Percentiles rank a stretch among this genome's conserved stretches.
These are phyloP conservation scores for Apodemia hepburni DNA, from an alignment of 2,888 invertebrate genomes.

Conservation along the genomic window DNA sequence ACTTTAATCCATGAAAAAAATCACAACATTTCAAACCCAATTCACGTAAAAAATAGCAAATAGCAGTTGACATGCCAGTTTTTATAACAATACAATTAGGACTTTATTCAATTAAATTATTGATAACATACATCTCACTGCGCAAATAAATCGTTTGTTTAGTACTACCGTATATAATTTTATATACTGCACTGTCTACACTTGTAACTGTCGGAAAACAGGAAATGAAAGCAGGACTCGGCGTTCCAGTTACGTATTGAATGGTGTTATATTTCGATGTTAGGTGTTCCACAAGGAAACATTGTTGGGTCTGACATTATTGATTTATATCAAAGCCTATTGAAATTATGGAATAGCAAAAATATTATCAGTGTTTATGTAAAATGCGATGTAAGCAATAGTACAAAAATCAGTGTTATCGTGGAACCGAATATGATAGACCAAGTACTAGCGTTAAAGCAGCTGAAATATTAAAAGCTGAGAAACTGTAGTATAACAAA, in stretches of 20 bases:
- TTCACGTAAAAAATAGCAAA: too few species aligned
- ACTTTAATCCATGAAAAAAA: too few species aligned
- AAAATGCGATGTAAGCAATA: too few species aligned
- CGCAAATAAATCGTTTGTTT: too few species aligned
- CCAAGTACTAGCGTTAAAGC: neutral
- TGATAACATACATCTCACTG: too few species aligned
- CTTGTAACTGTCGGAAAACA: neutral
- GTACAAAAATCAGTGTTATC: neutral
- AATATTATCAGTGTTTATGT: too few species aligned
- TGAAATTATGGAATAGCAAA: neutral
- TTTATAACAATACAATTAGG: too few species aligned
- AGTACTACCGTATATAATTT: neutral
- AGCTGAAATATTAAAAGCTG: neutral
- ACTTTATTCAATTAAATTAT: too few species aligned
- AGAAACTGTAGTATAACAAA: too few species aligned
- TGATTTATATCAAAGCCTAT: neutral
- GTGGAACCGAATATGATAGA: neutral
- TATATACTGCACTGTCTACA: neutral
- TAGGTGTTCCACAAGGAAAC: constrained; percentile 8
- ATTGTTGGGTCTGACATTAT: neutral
- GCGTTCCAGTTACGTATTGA: constrained; percentile 8
- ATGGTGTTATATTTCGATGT: constrained; percentile 8
- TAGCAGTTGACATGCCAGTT: too few species aligned
- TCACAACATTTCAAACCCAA: too few species aligned
- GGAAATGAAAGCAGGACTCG: constrained; percentile 14